Conservation (phyloP, 1,140 invertebrate genomes). For the Drosophila lowei region DNA sequence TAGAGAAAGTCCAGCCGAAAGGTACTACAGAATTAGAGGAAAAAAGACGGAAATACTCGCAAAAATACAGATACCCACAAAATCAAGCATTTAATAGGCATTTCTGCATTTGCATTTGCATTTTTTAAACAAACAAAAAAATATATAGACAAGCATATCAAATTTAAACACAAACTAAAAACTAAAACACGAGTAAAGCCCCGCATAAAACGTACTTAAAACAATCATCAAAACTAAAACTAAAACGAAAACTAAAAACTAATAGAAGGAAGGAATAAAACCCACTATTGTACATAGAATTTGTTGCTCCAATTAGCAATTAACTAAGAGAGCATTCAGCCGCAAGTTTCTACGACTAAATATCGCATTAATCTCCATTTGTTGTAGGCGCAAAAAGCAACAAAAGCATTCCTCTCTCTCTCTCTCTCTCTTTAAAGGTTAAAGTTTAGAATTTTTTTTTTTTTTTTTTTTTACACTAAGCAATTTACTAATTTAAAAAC, state of each 20-base stretch:
- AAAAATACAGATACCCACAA: conserved; percentile 28
- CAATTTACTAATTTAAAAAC: conserved; percentile 25
- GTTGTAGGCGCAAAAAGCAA: conserved; percentile 2
- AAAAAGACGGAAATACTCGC: conserved; percentile 31
- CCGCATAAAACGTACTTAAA: conserved; percentile 63
- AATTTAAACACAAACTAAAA: conserved; percentile 36
- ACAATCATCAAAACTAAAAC: conserved; percentile 50
- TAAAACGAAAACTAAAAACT: conserved; percentile 4
- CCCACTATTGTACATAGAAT: conserved; percentile 67
- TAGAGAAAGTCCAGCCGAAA: conserved; percentile 3
- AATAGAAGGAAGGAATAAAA: conserved; percentile 3
- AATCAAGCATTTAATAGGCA: conserved; percentile 51
- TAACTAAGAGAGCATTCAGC: conserved; percentile 46
- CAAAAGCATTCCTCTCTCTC: conserved; percentile 61
- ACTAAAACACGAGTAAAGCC: conserved; percentile 21
- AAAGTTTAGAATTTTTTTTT: conserved; percentile 34
- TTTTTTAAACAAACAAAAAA: conserved; percentile 43
- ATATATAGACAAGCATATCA: conserved; percentile 72
- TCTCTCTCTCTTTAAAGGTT: conserved; percentile 45
- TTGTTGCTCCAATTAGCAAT: conserved; percentile 72
- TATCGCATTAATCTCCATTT: conserved; percentile 24
- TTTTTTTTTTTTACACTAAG: conserved; percentile 39
- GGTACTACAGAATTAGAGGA: background rate
- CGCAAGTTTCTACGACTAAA: conserved; percentile 56
- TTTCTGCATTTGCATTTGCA: conserved; percentile 43